These are phyloP conservation scores for Cercopithecus petaurista DNA, from an alignment of 2,797 vertebrate species.

Conservation along the genomic window DNA sequence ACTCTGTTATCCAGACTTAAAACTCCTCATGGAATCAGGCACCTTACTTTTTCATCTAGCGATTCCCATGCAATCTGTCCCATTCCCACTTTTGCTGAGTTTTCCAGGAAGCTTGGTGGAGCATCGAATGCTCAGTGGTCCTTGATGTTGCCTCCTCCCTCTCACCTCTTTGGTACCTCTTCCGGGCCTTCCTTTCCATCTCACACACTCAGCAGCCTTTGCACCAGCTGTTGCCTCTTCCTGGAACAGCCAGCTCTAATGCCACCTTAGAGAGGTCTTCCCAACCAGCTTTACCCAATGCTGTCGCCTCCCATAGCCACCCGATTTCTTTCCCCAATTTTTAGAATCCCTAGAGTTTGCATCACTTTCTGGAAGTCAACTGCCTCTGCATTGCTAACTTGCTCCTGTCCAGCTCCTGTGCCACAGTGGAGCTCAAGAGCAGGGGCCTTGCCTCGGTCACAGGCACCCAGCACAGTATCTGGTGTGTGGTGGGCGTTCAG, in stretches of 20 bases:
- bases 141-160: not conserved
- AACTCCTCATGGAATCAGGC: accelerated
- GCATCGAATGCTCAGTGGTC: not conserved
- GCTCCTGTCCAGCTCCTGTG: not conserved
- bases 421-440: not conserved
- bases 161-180: not conserved
- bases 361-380: not conserved
- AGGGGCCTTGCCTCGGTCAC: not conserved
- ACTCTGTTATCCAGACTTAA: not conserved
- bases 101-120: not conserved
- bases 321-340: not conserved
- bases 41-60: not conserved
- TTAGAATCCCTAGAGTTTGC: not conserved
- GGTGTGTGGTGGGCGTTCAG: accelerated
- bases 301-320: not conserved
- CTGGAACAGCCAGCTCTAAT: not conserved
- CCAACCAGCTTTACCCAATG: not conserved
- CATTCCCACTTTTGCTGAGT: not conserved
- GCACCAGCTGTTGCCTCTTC: not conserved
- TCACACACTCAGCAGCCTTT: not conserved
- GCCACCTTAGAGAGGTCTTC: not conserved
- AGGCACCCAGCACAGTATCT: not conserved
- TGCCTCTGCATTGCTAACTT: not conserved
- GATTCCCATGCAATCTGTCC: not conserved
- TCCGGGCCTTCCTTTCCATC: not conserved